Conservation (phyloP, 1,140 invertebrate species). For the Pantala flavescens region DNA sequence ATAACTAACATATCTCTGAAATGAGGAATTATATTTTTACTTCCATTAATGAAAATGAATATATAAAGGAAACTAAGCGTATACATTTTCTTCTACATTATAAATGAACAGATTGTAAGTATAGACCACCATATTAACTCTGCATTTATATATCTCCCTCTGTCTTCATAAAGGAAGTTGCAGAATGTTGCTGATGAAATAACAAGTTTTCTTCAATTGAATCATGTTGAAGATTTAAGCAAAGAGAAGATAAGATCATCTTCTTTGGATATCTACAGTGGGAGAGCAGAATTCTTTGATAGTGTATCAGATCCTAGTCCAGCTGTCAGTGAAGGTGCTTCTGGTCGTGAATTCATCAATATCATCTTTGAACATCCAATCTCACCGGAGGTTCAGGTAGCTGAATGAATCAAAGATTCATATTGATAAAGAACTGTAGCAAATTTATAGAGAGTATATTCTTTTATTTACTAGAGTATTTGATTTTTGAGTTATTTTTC, state of each 20-base stretch:
- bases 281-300: neutral
- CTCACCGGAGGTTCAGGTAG: neutral
- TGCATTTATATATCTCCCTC: no score
- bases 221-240: neutral
- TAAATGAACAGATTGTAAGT: no score
- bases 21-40: no score
- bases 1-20: no score
- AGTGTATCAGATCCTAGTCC: neutral
- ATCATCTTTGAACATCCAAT: neutral
- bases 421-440: neutral
- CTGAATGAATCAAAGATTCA: neutral
- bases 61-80: no score
- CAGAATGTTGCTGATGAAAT: neutral
- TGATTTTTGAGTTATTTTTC: neutral
- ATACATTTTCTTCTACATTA: no score
- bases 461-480: neutral
- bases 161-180: neutral
- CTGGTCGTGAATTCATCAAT: constrained; percentile 1
- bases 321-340: neutral
- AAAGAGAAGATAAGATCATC: neutral
- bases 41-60: no score
- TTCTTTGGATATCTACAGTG: neutral
- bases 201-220: neutral
- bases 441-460: neutral
- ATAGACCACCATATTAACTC: no score